Percentiles rank a stretch among this genome's conserved stretches.
Evolutionary conservation across 1,140 invertebrate species (phyloP).

Genomic region (Belonocnema kinseyi): DNA sequence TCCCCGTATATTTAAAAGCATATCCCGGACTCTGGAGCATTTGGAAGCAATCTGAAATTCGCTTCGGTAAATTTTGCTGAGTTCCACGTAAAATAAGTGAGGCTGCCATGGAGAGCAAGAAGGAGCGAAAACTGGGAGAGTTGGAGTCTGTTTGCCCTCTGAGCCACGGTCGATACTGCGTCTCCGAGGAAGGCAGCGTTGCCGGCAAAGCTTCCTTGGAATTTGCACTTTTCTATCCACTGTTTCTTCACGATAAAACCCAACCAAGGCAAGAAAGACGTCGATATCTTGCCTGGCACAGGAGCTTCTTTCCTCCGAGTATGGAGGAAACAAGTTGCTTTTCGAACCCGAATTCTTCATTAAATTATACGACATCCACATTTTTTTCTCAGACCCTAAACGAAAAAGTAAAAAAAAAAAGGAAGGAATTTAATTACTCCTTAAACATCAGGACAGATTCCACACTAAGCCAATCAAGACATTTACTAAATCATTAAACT

Average conservation of each 20-base stretch:
- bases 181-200: conserved; percentile 52
- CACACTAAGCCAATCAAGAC: conserved; percentile 22
- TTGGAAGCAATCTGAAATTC: neutral
- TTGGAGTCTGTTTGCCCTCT: conserved; percentile 51
- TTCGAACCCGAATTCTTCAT: neutral
- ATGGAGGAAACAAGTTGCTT: neutral
- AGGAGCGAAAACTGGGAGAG: conserved; percentile 48
- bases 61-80: conserved; percentile 31
- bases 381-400: neutral
- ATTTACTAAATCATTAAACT: conserved; percentile 1
- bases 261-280: conserved; percentile 14
- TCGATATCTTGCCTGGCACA: conserved; percentile 16
- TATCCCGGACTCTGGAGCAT: neutral
- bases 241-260: conserved; percentile 41
- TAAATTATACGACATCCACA: neutral
- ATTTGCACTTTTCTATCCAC: conserved; percentile 44
- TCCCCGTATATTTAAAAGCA: too few species aligned
- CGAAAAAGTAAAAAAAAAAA: conserved; percentile 1
- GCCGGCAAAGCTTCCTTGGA: conserved; percentile 50
- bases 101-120: conserved; percentile 39
- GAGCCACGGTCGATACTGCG: conserved; percentile 54
- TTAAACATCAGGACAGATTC: neutral
- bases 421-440: neutral
- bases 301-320: neutral
- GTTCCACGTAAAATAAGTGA: conserved; percentile 47